Percentiles rank a stretch among this genome's conserved stretches.
Conservation (phyloP, 2,888 invertebrate species). For the Germaria angustata region DNA sequence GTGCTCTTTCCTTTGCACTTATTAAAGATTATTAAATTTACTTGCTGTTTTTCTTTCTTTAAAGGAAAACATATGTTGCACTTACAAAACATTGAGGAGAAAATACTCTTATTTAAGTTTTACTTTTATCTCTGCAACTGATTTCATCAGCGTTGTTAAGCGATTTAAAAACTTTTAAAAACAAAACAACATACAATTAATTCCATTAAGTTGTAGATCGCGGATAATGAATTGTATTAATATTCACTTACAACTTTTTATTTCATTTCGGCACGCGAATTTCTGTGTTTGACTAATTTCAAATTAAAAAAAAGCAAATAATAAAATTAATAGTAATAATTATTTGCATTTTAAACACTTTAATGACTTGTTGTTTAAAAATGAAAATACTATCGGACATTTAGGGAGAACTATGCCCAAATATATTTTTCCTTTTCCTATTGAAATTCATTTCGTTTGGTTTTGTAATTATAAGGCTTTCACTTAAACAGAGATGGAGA, state of each 20-base stretch:
- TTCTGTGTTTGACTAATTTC: not conserved
- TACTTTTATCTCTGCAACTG: not conserved
- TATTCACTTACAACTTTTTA: not conserved
- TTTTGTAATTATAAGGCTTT: too few relatives aligned
- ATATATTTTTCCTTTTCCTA: not conserved
- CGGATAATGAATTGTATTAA: not conserved
- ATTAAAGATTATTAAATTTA: too few relatives aligned
- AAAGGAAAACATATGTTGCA: too few relatives aligned
- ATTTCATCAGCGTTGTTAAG: not conserved
- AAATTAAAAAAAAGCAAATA: not conserved
- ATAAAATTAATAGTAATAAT: not conserved
- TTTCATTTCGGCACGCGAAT: constrained; percentile 11
- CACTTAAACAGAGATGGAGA: too few relatives aligned
- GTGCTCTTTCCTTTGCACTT: too few relatives aligned
- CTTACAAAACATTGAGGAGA: too few relatives aligned
- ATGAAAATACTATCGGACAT: not conserved
- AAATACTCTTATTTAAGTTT: too few relatives aligned
- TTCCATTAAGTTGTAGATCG: constrained; percentile 10
- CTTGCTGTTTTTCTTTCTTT: too few relatives aligned
- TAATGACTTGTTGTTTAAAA: not conserved
- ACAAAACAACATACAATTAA: not conserved
- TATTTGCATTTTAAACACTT: not conserved
- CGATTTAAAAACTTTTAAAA: not conserved
- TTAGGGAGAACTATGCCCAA: too few relatives aligned
- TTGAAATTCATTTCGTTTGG: too few relatives aligned